Percentiles rank a stretch among this genome's conserved stretches.
These are phyloP conservation scores for Antheraea yamamai DNA, from an alignment of 2,888 invertebrate species.

Conservation along the genomic window DNA sequence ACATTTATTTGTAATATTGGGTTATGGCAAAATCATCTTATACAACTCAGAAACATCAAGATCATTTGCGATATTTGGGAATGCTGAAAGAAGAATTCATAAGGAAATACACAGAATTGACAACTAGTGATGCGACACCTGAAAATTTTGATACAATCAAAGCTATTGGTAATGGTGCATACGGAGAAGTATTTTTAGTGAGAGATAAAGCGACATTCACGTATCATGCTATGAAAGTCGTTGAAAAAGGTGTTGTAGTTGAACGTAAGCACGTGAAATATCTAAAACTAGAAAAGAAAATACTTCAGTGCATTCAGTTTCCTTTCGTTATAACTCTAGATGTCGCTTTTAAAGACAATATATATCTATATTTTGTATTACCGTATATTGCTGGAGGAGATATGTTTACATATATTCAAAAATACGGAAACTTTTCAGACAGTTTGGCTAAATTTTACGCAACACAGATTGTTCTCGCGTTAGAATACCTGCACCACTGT, in stretches of 20 bases:
- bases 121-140: slow-evolving; percentile 34
- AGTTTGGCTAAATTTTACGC: slow-evolving; percentile 92
- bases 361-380: slow-evolving; percentile 91
- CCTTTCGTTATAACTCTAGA: slow-evolving; percentile 92
- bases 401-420: slow-evolving; percentile 89
- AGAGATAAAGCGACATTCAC: slow-evolving; percentile 83
- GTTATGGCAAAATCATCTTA: slow-evolving; percentile 60
- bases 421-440: slow-evolving; percentile 85
- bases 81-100: slow-evolving; percentile 63
- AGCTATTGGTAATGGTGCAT: slow-evolving; percentile 93
- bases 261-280: slow-evolving; percentile 94
- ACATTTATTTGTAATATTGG: slow-evolving; percentile 36
- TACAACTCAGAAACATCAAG: slow-evolving; percentile 57
- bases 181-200: slow-evolving; percentile 91
- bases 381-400: slow-evolving; percentile 93
- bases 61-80: slow-evolving; percentile 61
- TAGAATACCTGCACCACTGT: slow-evolving; percentile 95
- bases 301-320: slow-evolving; percentile 91
- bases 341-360: slow-evolving; percentile 91
- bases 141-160: slow-evolving; percentile 88
- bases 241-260: slow-evolving; percentile 92
- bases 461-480: slow-evolving; percentile 91
- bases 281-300: slow-evolving; percentile 92
- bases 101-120: slow-evolving; percentile 44
- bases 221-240: slow-evolving; percentile 94